Evolutionary conservation across 2,113 vertebrate species (phyloP), one percentile per base, ranked within the genome.

Genomic region (Nesoenas mayeri): DNA sequence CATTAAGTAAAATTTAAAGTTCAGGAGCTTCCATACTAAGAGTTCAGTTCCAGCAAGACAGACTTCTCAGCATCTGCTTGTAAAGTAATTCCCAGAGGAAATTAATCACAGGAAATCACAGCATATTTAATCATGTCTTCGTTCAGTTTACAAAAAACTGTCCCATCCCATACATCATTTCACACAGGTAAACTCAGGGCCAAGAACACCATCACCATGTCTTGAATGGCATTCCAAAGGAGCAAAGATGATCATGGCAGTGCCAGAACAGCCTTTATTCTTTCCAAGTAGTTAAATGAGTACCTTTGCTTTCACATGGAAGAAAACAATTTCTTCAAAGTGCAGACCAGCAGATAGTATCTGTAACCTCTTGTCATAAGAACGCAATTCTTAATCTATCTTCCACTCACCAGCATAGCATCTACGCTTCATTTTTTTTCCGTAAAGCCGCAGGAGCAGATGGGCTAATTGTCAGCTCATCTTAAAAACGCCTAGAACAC

Each of bases 51-150:
- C 50, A 42, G 22, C 25, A 77, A 58, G 48, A n/a, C 36, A 47
- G 56, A 47, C 38, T 74, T 50, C 42, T 58, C 82, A 58, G 25
- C 81, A 90, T 88, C 71, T 83, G 88, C 42, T 85, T 29, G 36
- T 19, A 69, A 67, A 78, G 31, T 21, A 47, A 73, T 70, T 62
- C 15, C 25, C 44, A 53, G 32, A 78, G 67, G 75, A 96, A 92
- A 91, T 80, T 94, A 92, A 80, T 88, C 88, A 92, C 4, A 95
- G 79, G 75, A 96, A 96, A 95, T 88, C 90, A 91, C 24, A 70
- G 83, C 53, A 65, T 44, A 92, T 67, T 85, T 65, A 83, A 80
- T 85, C 79, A 93, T 18, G 26, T 22, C 38, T 83, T 42, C 2
- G 4, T 72, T 51, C 40, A 54, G 60, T 74, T 91, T 73, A 79